A percentile compares a stretch with the other conserved stretches of the same genome.
phyloP scores from a whole-genome alignment of 2,888 invertebrate genomes.

The Leptinotarsa peninsularis region DNA sequence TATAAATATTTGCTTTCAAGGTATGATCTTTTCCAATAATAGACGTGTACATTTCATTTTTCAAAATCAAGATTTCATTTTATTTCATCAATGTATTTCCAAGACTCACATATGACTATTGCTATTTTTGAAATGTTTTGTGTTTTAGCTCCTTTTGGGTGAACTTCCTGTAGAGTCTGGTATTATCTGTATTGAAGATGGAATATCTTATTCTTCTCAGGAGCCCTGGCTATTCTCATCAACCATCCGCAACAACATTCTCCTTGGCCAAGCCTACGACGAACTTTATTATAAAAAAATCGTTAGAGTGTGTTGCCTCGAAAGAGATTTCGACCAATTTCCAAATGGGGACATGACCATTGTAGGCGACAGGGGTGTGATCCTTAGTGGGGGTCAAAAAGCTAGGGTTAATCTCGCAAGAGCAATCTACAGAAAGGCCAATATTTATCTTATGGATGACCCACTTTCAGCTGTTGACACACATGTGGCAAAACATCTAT shows the following conservation, averaged over 20 bases:
- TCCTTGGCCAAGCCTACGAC: conserved; percentile 72
- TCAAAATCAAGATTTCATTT: too few relatives aligned
- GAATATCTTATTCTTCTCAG: conserved; percentile 81
- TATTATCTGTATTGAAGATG: conserved; percentile 75
- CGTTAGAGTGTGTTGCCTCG: conserved; percentile 12
- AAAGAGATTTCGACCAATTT: conserved; percentile 22
- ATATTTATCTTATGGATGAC: too few relatives aligned
- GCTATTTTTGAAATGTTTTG: background rate
- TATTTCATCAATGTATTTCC: too few relatives aligned
- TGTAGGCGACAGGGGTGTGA: conserved; percentile 71
- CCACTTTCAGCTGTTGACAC: conserved; percentile 55
- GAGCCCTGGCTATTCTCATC: conserved; percentile 86
- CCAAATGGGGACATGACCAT: conserved; percentile 63
- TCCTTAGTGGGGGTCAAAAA: too few relatives aligned
- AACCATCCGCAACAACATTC: conserved; percentile 88
- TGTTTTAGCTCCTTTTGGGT: conserved; percentile 60
- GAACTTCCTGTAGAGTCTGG: conserved; percentile 65
- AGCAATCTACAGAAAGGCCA: too few relatives aligned
- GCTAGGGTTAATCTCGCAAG: too few relatives aligned
- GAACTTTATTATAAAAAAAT: conserved; percentile 41
- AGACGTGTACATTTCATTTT: too few relatives aligned
- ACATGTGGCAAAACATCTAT: conserved; percentile 60
- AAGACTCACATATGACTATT: too few relatives aligned
- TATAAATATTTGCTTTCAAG: too few relatives aligned
- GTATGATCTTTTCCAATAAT: too few relatives aligned